Evolutionary conservation across 2,797 vertebrate species (phyloP).

Genomic region (Apogon talboti): DNA sequence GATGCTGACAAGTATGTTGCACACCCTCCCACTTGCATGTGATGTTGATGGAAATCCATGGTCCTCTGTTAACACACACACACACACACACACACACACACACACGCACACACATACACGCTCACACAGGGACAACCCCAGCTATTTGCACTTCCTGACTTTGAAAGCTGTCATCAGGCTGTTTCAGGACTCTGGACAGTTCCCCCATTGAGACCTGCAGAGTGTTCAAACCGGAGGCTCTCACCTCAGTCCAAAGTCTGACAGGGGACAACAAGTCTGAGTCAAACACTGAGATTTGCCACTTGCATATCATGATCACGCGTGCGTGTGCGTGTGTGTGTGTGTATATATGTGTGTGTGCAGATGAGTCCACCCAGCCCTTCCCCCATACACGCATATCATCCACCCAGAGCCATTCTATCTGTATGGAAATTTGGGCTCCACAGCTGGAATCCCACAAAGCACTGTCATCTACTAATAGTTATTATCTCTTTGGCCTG

Average conservation of each 20-base stretch:
- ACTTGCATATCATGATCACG: conserved; percentile 34
- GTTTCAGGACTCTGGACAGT: conserved; percentile 80
- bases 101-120: conserved; percentile 31
- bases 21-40: conserved; percentile 53
- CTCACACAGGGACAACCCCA: conserved; percentile 22
- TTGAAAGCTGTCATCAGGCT: conserved; percentile 66
- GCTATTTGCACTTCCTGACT: conserved; percentile 76
- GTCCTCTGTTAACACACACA: conserved; percentile 55
- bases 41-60: conserved; percentile 76
- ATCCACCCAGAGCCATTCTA: conserved; percentile 98
- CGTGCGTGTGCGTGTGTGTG: conserved; percentile 11
- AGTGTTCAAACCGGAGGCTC: conserved; percentile 51
- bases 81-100: conserved; percentile 33
- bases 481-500: conserved; percentile 98
- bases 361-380: conserved; percentile 63
- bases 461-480: conserved; percentile 99
- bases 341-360: too few relatives aligned
- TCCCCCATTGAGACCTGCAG: conserved; percentile 66
- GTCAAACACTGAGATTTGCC: conserved; percentile 61
- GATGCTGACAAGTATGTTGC: conserved; percentile 62
- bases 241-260: conserved; percentile 49
- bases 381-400: conserved; percentile 84
- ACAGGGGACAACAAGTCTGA: conserved; percentile 52
- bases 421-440: conserved; percentile 99
- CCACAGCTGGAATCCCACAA: conserved; percentile 97